Conservation (phyloP, 64 coral and sea anemone genomes). For the Dendronephthya gigantea region DNA sequence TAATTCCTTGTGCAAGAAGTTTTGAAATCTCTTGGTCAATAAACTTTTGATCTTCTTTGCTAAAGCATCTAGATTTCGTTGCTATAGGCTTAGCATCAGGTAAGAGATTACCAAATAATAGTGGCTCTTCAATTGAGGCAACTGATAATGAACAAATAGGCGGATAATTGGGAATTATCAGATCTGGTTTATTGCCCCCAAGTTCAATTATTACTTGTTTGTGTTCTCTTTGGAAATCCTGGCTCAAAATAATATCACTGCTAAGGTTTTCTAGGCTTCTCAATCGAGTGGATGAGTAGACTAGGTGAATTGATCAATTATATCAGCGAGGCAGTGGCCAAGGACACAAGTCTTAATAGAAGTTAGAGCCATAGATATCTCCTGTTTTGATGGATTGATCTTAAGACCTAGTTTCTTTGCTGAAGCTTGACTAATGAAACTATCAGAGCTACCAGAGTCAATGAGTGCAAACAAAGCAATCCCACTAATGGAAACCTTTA, state of each 20-base stretch:
- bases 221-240: conserved; percentile 42
- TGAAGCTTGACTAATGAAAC: conserved; percentile 2
- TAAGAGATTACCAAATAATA: background rate
- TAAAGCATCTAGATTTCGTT: background rate
- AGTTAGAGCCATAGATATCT: background rate
- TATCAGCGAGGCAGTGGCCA: conserved; percentile 24
- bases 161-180: conserved; percentile 10
- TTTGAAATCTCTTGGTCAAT: background rate
- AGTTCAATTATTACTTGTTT: conserved; percentile 44
- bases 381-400: background rate
- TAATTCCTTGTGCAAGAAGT: background rate
- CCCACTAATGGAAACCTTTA: background rate
- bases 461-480: conserved; percentile 28
- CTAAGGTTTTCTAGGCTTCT: conserved; percentile 41
- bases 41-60: too few relatives aligned
- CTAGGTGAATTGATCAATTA: conserved; percentile 11
- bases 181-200: conserved; percentile 21
- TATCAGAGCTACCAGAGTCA: conserved; percentile 22
- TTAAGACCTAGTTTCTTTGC: conserved; percentile 29
- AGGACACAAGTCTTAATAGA: conserved; percentile 14
- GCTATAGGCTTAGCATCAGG: background rate
- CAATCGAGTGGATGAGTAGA: conserved; percentile 24
- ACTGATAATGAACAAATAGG: background rate
- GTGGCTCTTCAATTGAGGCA: background rate
- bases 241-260: conserved; percentile 45